Evolutionary conservation across 1,140 invertebrate species (phyloP), one percentile per base, ranked within the genome.

Genomic region (Nilaparvata lugens): DNA sequence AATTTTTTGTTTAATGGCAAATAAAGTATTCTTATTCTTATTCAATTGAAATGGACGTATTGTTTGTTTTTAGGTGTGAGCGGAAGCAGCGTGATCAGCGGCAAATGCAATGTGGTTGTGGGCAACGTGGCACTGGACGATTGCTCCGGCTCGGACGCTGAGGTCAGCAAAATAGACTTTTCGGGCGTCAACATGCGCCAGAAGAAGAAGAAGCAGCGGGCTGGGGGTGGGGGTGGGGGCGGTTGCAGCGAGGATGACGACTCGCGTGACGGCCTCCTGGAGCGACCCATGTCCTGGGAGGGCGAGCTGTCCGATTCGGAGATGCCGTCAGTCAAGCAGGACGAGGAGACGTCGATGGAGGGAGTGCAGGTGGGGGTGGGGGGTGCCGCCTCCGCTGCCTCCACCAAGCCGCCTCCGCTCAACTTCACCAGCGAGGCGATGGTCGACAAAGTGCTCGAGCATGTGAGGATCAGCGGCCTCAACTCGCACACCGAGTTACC

Each of bases 261-360:
- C 38, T 73, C 71, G n/a, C 66, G 64, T 4, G 70, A 72, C 35
- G 72, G 71, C 38, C 60, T 66, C 14, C 65, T 74, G 19, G 81
- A 83, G 65, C 73, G 90, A 38, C 91, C 90, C 14, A 93, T 93
- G 90, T 93, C 89, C 2, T 93, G 90, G 91, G 90, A 93, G 71
- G 90, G 91, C 14, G 90, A 92, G 72, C 75, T 93, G 0, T 92
- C 89, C 1, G 90, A 93, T 67, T 79, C 82, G 56, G 83, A 85
- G 70, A 78, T 81, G 76, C 75, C 76, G 68, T 76, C 75, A 62
- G 76, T 77, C 35, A 70, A 68, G 63, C 62, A 64, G 28, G 69
- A 67, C 64, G 61, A 78, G 45, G 78, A 79, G 62, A 77, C 71
- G 1, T 77, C 75, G 2, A 78, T 78, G 76, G 76, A 78, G 61